Evolutionary conservation across 1,140 invertebrate species (phyloP), one percentile per base, ranked within the genome.

Genomic region (Drosophila triauraria): DNA sequence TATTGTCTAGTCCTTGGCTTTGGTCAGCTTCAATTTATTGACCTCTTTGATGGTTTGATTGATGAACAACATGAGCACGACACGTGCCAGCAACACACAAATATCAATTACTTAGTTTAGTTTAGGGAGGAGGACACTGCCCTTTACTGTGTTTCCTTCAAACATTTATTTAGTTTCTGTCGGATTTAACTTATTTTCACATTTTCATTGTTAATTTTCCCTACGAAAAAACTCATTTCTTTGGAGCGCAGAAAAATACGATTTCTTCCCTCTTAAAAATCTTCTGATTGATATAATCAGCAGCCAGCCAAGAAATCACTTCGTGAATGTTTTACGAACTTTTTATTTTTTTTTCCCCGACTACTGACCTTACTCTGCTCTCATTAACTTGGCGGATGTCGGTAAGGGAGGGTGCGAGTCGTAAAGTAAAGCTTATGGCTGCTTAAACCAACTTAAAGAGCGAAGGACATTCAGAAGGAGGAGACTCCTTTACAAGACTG

Each of bases 391-490:
- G n/a, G n/a, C 12, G 23, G 0, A 4, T 2, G 17, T 30, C 27
- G 27, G 27, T 23, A 20, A 38, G 51, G 59, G 63, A 46, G 20
- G 32, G 30, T 32, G 30, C 8, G 40, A 69, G 63, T 57, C 25
- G 42, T 38, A 67, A 77, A 51, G 67, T 23, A 75, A 42, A 47
- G 38, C 54, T 60, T 64, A 68, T 46, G 65, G 50, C 42, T 65
- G 23, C 71, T 75, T 61, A 47, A 64, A 17, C 23, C 30, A 74
- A 74, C 70, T 68, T 68, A 68, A 69, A 75, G 25, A 54, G n/a
- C 59, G 56, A 60, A 65, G 62, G 62, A 65, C 42, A 47, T 25
- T 30, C 17, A 15, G 56, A 38, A 38, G 57, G 20, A 30, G 57
- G 35, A 3, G 64, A 30, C 57, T 61, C 64, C 64, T 68, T 50